phyloP scores from a whole-genome alignment of 53 echinoderm and acorn worm species.

The Echinometra lucunter region DNA sequence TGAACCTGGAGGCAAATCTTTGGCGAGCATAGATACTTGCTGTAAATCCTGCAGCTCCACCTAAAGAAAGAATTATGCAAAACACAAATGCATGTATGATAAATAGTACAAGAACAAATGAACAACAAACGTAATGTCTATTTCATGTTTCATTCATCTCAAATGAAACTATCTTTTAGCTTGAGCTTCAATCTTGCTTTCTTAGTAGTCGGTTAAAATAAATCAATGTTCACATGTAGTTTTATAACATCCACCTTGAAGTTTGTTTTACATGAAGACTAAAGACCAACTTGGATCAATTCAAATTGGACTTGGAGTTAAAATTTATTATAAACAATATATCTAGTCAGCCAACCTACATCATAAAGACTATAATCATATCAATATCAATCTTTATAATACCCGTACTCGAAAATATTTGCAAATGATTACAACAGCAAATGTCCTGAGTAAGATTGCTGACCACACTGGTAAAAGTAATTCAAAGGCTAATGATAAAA shows the following conservation, averaged over 20 bases:
- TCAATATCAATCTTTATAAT: too few species aligned
- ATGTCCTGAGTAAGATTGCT: background rate
- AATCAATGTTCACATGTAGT: background rate
- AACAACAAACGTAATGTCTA: too few species aligned
- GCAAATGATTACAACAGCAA: too few species aligned
- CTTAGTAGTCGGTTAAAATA: too few species aligned
- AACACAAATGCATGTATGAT: too few species aligned
- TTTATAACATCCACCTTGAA: too few species aligned
- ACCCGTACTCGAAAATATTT: too few species aligned
- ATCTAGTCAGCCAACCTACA: background rate
- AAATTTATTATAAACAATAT: background rate
- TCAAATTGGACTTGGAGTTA: background rate
- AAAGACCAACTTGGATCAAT: background rate
- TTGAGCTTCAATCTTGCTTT: too few species aligned
- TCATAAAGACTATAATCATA: background rate
- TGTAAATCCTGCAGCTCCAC: slow-evolving; percentile 73
- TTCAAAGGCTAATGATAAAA: too few species aligned
- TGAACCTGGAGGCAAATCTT: slow-evolving; percentile 58
- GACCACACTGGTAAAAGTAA: background rate
- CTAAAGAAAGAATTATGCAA: slow-evolving; percentile 24
- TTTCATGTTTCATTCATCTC: too few species aligned
- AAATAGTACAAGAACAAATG: background rate
- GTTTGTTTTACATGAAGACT: too few species aligned
- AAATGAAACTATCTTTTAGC: too few species aligned
- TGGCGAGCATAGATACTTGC: slow-evolving; percentile 57